These are phyloP conservation scores for Tiliqua scincoides DNA, from an alignment of 2,113 vertebrate genomes.

Conservation along the genomic window DNA sequence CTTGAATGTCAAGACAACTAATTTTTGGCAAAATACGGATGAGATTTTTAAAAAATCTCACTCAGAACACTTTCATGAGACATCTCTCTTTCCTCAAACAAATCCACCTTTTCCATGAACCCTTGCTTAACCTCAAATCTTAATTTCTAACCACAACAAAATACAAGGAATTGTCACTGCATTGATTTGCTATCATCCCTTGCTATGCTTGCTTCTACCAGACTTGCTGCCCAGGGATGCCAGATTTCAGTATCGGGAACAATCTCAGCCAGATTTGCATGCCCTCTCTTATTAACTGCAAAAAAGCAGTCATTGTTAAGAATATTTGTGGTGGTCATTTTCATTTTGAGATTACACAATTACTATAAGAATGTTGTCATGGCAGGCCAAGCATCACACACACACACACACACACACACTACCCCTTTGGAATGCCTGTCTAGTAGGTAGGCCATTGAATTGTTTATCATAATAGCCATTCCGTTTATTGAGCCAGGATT, in stretches of 20 bases:
- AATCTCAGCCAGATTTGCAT: not conserved
- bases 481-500: not conserved
- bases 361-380: no score
- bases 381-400: not conserved
- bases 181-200: not conserved
- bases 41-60: not conserved
- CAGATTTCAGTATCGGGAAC: not conserved
- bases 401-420: not conserved
- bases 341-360: no score
- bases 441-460: not conserved
- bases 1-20: no score
- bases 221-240: not conserved
- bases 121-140: not conserved
- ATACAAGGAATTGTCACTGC: not conserved
- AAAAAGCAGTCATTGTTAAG: not conserved
- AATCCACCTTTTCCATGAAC: not conserved
- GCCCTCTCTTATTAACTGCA: not conserved
- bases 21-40: not conserved
- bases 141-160: not conserved
- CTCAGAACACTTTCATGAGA: not conserved
- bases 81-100: not conserved
- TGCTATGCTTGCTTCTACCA: not conserved
- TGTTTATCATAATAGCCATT: not conserved
- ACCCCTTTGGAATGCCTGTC: not conserved
- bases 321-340: not conserved